Evolutionary conservation across 2,888 invertebrate species (phyloP), one percentile per base, ranked within the genome.

Genomic region (Tetranychus piercei): DNA sequence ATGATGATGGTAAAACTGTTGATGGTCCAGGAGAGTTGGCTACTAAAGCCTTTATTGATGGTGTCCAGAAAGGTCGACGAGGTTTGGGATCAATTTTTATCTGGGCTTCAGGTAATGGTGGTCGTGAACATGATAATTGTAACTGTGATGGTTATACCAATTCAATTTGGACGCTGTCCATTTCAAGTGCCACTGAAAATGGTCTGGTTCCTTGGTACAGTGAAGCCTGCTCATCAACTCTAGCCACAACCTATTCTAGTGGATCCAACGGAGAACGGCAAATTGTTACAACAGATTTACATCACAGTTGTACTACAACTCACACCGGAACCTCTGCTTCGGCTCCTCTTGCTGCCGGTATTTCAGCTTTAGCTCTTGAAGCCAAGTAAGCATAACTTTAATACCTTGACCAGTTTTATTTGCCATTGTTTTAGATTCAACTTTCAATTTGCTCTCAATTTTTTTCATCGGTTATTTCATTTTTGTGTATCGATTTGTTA

Each of bases 121-220:
- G 95, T 70, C 87, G 92, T 76, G 91, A 93, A 81, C 90, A 90
- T 15, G 99, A 99, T 82, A 94, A 94, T 2, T 99, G 99, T 83
- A 97, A 97, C 83, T 97, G 97, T 85, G 99, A 99, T 83, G 99
- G 99, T 73, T 99, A 99, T 84, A 97, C 97, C 43, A 99, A 97
- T 83, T 94, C 94, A 82, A 96, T 99, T 81, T 99, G 96, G 83
- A 99, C 99, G 0, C 85, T 99, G 75, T 95, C 96, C 77, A 96
- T 99, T 81, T 95, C 95, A 72, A 95, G 95, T 83, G 96, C 96
- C 20, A 96, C 97, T 0, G 94, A 99, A 86, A 91, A 92, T 81
- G 94, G 94, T 84, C 88, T 84, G 85, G 94, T 95, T 82, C 97
- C 97, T 0, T 99, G 99, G 99, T 99, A 99, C 82, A 86, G 97